Conservation (phyloP, 2,888 invertebrate genomes). For the Agonum fuliginosum region DNA sequence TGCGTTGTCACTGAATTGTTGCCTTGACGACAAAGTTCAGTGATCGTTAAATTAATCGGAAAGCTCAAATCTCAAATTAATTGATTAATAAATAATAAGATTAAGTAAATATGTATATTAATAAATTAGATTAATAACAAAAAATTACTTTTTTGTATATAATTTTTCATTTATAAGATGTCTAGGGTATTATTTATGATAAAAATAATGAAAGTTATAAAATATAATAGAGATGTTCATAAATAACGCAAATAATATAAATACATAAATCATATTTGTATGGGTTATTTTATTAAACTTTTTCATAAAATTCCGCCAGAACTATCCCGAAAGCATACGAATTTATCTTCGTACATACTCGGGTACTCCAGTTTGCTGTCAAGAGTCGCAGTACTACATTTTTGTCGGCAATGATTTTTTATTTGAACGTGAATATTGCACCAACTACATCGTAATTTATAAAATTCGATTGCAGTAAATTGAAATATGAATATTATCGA, state of each 20-base stretch:
- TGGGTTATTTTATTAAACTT: background rate
- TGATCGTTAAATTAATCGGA: too few species aligned
- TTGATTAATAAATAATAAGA: too few species aligned
- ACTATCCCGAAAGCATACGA: background rate
- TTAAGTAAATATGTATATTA: too few species aligned
- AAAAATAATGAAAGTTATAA: too few species aligned
- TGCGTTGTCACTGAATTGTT: slow-evolving; percentile 30
- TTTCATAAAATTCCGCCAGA: background rate
- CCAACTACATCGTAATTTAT: background rate
- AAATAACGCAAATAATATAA: too few species aligned
- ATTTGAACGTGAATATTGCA: background rate
- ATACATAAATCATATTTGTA: background rate
- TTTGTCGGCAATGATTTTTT: background rate
- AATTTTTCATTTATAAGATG: too few species aligned
- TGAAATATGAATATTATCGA: background rate
- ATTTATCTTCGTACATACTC: background rate
- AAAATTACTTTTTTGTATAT: too few species aligned
- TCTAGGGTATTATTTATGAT: too few species aligned
- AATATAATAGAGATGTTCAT: too few species aligned
- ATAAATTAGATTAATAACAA: too few species aligned
- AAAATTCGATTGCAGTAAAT: background rate
- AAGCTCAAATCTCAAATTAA: too few species aligned
- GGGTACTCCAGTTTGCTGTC: background rate
- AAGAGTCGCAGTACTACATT: background rate
- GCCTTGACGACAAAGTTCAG: slow-evolving; percentile 19